Base-by-base conservation (phyloP, 1,140 invertebrate species). In the Drosophila willistoni region DNA sequence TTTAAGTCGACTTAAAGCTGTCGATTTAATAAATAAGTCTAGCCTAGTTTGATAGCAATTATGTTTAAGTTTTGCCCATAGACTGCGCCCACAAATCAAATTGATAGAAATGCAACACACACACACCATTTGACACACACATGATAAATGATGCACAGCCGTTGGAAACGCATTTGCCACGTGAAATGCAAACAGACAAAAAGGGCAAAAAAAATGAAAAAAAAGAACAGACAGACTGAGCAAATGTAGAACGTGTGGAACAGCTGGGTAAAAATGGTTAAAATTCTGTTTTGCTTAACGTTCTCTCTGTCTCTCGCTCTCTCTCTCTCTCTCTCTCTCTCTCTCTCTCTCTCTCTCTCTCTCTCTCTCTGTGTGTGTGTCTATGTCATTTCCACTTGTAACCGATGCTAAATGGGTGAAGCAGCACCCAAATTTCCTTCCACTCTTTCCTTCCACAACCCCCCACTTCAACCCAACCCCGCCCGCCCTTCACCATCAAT, bases 161-260 rank as follows among this genome's bases (percentile, higher is more conserved):
- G 29, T 44, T 69, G 74, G 36, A 68, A 82, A 71, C 64, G 57
- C 56, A 76, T 85, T 81, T 73, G 79, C 79, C 87, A 85, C 85
- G 81, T 71, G 59, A 67, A 70, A 63, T 63, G 74, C 74, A 77
- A 71, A 77, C 60, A 77, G 42, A 71, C 57, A 66, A 76, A 63
- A 70, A 54, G 76, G 59, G 60, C 29, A 29, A 13, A 9, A 12
- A 22, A 54, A 63, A 66, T 68, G 71, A 68, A 36, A 71, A 62
- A 1, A 68, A 51, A 44, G 34, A 34, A 65, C 22, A 47, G 66
- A 64, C 41, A 64, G 6, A 19, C 17, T 4, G 14, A 47, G 44
- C 34, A 13, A 22, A 51, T 51, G 44, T 51, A 19, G 44, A 51
- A 51, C 44, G 44, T 51, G 44, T 51, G 44, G 55, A 44, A 51